A percentile compares a stretch with the other conserved stretches of the same genome.
Evolutionary conservation across 2,888 invertebrate species (phyloP).

Genomic region (Diarsia mendica): DNA sequence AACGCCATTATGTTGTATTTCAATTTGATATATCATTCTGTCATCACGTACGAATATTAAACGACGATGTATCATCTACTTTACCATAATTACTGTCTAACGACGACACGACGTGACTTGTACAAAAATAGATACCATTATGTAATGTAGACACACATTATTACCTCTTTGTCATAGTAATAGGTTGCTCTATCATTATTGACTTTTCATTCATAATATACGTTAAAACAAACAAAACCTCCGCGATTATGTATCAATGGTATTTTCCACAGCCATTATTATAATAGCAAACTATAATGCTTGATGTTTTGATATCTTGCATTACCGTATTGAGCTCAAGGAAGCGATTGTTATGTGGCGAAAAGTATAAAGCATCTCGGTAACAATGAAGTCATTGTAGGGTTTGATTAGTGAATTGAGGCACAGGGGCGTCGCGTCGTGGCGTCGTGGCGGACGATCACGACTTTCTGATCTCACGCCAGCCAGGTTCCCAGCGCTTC

Average conservation of each 20-base stretch:
- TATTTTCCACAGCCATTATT: conserved; percentile 63
- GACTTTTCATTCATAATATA: conserved; percentile 61
- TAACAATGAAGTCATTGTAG: conserved; percentile 85
- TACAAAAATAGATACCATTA: conserved; percentile 51
- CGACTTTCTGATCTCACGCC: conserved; percentile 85
- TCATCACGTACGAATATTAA: conserved; percentile 56
- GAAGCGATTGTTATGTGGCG: conserved; percentile 76
- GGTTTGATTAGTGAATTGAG: conserved; percentile 84
- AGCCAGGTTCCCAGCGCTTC: conserved; percentile 80
- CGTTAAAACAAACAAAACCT: conserved; percentile 53
- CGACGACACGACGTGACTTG: conserved; percentile 48
- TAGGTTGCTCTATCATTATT: conserved; percentile 57
- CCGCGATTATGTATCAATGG: conserved; percentile 54
- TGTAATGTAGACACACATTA: conserved; percentile 52
- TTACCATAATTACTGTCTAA: conserved; percentile 46
- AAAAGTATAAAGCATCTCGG: conserved; percentile 78
- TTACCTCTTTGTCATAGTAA: conserved; percentile 50
- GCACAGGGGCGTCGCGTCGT: conserved; percentile 78
- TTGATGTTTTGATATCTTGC: conserved; percentile 62
- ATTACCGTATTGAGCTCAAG: conserved; percentile 66
- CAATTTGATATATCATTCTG: conserved; percentile 69
- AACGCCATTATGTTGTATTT: conserved; percentile 73
- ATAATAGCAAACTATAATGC: conserved; percentile 56
- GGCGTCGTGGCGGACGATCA: conserved; percentile 81
- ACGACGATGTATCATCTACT: conserved; percentile 43